Evolutionary conservation across 2,113 vertebrate genomes (phyloP), one percentile per base, ranked within the genome.

Genomic region (Eretmochelys imbricata): DNA sequence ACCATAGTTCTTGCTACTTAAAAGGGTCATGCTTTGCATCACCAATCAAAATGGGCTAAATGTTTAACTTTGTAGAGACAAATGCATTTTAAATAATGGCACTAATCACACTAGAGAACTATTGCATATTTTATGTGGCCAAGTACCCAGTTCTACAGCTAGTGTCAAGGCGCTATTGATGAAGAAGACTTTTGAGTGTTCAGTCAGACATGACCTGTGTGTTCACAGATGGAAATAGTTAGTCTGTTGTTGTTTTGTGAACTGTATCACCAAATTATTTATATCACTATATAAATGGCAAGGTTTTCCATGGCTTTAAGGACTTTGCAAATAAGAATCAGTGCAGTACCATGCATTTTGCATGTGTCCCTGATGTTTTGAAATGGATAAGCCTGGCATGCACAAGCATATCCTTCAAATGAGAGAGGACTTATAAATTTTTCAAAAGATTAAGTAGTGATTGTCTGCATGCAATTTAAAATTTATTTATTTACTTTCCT

Each of bases 21-120:
- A 72, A 54, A 35, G 10, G 19, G 59, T 88, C 54, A 14, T 85
- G 72, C 85, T 96, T 94, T 96, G 46, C 88, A 80, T 95, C 51
- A 79, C 88, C 69, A 93, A 82, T 84, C 91, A 93, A 69, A 86
- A 57, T 3, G 48, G 57, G 50, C 83, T 94, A 92, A 94, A 94
- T 91, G 48, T 55, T 95, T 90, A 69, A 88, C 53, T 96, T 79
- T 59, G 87, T 3, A 4, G 93, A 42, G 81, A 84, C 90, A n/a
- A 27, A 79, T 91, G 82, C 91, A 10, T 82, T 59, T 95, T 53
- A 90, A 91, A n/a, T 72, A 89, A 53, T 76, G 57, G 49, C 38
- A 59, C 35, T 93, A 90, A 62, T 76, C 69, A 82, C 76, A 27
- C 31, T 48, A 42, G 72, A 91, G 72, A 83, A 29, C 16, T 54